phyloP scores from a whole-genome alignment of 2,888 invertebrate genomes.

The Microdon myrmicae region DNA sequence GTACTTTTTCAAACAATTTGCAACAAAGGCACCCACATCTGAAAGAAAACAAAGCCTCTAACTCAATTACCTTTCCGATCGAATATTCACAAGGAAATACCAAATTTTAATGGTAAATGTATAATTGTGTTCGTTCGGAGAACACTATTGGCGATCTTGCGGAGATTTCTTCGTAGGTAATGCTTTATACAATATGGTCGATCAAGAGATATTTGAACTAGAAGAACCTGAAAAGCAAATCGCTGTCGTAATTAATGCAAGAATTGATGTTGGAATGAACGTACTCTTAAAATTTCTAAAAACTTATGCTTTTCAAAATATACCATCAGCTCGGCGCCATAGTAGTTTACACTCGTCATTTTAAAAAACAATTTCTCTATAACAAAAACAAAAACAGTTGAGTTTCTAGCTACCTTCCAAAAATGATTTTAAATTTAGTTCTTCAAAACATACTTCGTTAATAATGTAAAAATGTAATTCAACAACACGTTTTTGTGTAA shows the following conservation, averaged over 20 bases:
- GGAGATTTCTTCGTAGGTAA: conserved; percentile 39
- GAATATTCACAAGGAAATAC: conserved; percentile 1
- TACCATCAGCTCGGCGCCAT: conserved; percentile 58
- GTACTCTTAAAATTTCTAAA: conserved; percentile 59
- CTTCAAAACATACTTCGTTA: too few species aligned
- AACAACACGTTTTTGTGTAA: too few species aligned
- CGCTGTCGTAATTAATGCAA: neutral
- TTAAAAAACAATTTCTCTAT: conserved; percentile 48
- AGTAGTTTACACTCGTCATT: conserved; percentile 50
- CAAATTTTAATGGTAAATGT: conserved; percentile 26
- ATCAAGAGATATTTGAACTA: conserved; percentile 23
- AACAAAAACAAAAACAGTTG: too few species aligned
- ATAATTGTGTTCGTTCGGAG: conserved; percentile 29
- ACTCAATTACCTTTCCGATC: too few species aligned
- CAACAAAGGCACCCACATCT: conserved; percentile 23
- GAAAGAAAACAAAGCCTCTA: neutral
- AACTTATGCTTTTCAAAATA: conserved; percentile 63
- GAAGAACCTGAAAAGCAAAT: conserved; percentile 26
- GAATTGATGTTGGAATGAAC: neutral
- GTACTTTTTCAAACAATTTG: conserved; percentile 6
- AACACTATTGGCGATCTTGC: conserved; percentile 30
- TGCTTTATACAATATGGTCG: conserved; percentile 33
- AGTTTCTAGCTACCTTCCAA: too few species aligned
- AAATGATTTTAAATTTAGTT: too few species aligned
- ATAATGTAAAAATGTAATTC: too few species aligned